Evolutionary conservation across 2,113 vertebrate species (phyloP).

Genomic region (Gallinago paraguaiae): DNA sequence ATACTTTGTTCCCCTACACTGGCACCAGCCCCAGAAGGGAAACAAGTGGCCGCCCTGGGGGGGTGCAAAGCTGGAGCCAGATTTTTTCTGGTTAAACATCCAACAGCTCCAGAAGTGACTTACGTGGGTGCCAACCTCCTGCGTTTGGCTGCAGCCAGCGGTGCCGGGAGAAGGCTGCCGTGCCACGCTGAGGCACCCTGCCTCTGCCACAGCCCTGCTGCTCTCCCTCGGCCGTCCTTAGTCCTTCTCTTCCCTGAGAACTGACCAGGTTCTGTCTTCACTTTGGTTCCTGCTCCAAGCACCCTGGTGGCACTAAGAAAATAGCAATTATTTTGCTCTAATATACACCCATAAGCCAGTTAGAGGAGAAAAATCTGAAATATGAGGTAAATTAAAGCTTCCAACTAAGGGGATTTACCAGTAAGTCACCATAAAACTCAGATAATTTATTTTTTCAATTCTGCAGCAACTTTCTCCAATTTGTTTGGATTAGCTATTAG

Average conservation of each 20-base stretch:
- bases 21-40: not conserved
- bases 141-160: not conserved
- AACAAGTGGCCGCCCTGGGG: accelerated
- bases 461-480: conserved; percentile 52
- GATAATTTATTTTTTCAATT: conserved; percentile 66
- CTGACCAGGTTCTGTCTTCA: not conserved
- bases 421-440: conserved; percentile 60
- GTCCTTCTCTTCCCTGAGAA: not conserved
- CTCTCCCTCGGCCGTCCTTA: not conserved
- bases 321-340: conserved; percentile 8
- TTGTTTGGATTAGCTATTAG: conserved; percentile 48
- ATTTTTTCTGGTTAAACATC: accelerated
- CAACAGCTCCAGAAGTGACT: not conserved
- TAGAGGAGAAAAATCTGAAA: conserved; percentile 8
- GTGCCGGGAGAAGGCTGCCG: not conserved
- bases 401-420: conserved; percentile 48
- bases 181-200: accelerated
- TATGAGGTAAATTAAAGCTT: conserved; percentile 63
- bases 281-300: not conserved
- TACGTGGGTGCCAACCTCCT: not conserved
- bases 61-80: not conserved
- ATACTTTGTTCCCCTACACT: not conserved
- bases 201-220: not conserved
- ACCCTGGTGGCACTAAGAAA: not conserved
- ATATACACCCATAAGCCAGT: conserved; percentile 4